Evolutionary conservation across 2,797 vertebrate genomes (phyloP).

Genomic region (Sarcoramphus papa): DNA sequence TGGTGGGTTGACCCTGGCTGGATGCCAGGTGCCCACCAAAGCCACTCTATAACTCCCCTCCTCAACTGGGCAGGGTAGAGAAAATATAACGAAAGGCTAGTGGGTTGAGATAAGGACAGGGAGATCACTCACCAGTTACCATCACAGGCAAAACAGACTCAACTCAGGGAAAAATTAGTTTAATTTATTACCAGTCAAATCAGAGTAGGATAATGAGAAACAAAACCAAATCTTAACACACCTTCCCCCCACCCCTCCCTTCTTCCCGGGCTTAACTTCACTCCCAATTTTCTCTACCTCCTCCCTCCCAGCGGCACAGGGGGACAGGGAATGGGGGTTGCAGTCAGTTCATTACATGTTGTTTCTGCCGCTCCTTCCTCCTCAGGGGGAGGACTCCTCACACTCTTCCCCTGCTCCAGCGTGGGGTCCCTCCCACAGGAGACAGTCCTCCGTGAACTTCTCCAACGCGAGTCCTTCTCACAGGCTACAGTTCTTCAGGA

Average conservation of each 20-base stretch:
- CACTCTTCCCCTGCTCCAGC: neutral
- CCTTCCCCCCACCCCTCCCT: fast-evolving
- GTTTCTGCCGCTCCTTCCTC: neutral
- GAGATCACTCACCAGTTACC: neutral
- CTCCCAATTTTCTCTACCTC: neutral
- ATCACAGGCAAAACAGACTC: neutral
- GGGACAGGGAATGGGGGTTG: neutral
- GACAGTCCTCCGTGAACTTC: neutral
- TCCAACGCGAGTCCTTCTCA: neutral
- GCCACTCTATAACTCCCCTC: too few relatives aligned
- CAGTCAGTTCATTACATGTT: neutral
- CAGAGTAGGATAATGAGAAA: neutral
- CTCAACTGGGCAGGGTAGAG: neutral
- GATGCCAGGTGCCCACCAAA: neutral
- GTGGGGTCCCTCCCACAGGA: neutral
- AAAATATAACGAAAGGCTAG: neutral
- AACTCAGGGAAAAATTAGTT: neutral
- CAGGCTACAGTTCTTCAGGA: neutral
- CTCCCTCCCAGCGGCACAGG: neutral
- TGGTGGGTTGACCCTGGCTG: neutral
- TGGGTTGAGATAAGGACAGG: neutral
- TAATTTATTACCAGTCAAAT: neutral
- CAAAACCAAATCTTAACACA: neutral
- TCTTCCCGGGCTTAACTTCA: neutral
- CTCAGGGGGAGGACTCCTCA: neutral